Evolutionary conservation across 2,888 invertebrate genomes (phyloP), one percentile per base, ranked within the genome.

Genomic region (Synergus japonicus): DNA sequence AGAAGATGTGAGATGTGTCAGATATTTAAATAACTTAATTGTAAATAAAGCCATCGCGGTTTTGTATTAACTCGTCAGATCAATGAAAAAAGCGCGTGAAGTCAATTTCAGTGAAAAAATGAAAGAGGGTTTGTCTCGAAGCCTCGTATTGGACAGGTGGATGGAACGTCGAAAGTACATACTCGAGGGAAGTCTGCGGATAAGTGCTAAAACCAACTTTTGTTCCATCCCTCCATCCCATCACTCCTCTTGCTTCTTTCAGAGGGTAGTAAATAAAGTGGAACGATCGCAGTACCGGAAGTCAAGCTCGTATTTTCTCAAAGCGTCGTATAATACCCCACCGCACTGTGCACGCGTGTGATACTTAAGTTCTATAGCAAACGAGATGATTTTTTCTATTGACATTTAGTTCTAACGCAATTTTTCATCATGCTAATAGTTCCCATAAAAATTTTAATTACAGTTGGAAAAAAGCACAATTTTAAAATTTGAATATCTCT

Each of bases 201-300:
- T 86, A 86, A 88, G 86, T 86, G 88, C 85, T 83, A 85, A 86
- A 87, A 85, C 84, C 83, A 88, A 87, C 87, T 88, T 87, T 83
- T 85, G 83, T 84, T 83, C 83, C 79, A 69, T 73, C 78, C 78
- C 69, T 67, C 44, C 44, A 41, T 15, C 67, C 60, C 69, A 60
- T 41, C 46, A 9, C 49, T 41, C 7, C 58, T 15, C 15, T 64
- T 43, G 44, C 18, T 41, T 66, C 73, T 64, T 78, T 76, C 54
- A 73, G 66, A 54, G 78, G 76, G 76, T 49, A 65, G 76, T 78
- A 78, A 78, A 78, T 78, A 78, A 78, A 73, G 73, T 58, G 63
- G 78, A 73, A 73, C 73, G 78, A 78, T 60, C 43, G 44, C 43
- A 65, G 46, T 54, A 76, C 46, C 76, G 78, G 54, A 78, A 78